phyloP scores from a whole-genome alignment of 2,888 invertebrate species.

The Cephus sareptanus region DNA sequence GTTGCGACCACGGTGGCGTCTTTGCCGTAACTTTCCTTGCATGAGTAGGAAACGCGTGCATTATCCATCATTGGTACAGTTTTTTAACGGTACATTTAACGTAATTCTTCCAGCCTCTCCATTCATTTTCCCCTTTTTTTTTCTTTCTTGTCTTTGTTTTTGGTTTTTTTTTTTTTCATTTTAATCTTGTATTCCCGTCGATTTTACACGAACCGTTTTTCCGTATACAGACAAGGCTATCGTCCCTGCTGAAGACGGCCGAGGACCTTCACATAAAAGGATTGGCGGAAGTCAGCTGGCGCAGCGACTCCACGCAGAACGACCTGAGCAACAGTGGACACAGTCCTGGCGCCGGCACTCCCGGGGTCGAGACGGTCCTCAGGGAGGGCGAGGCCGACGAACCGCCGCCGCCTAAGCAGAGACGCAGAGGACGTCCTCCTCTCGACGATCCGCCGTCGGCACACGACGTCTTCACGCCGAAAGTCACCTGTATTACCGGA shows the following conservation, averaged over 20 bases:
- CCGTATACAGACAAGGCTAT: constrained; percentile 79
- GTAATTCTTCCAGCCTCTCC: background rate
- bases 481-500: constrained; percentile 68
- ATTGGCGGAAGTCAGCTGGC: constrained; percentile 89
- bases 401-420: constrained; percentile 68
- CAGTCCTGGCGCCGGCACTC: constrained; percentile 57
- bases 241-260: constrained; percentile 89
- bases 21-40: background rate
- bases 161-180: no score
- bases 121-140: background rate
- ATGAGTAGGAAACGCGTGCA: background rate
- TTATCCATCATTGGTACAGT: background rate
- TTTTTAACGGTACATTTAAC: background rate
- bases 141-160: no score
- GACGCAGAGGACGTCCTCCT: constrained; percentile 76
- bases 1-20: background rate
- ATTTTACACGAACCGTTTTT: background rate
- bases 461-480: constrained; percentile 68
- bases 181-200: background rate
- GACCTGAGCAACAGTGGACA: constrained; percentile 56
- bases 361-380: constrained; percentile 59
- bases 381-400: constrained; percentile 60
- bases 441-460: constrained; percentile 72
- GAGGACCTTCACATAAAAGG: constrained; percentile 93
- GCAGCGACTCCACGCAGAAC: constrained; percentile 64